A percentile compares a stretch with the other conserved stretches of the same genome.
phyloP scores from a whole-genome alignment of 2,797 vertebrate species.

The Crotalus adamanteus region DNA sequence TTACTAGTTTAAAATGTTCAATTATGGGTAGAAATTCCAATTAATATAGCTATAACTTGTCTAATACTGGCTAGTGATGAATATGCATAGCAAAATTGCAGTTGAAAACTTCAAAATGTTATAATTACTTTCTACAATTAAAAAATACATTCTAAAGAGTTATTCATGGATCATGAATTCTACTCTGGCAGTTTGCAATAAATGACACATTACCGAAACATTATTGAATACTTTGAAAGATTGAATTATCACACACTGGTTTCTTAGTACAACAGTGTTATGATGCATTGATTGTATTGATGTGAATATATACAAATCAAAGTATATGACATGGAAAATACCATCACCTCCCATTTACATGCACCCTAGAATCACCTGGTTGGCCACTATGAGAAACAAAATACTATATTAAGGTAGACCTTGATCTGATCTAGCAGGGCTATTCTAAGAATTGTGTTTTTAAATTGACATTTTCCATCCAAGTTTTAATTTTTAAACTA shows the following conservation, averaged over 20 bases:
- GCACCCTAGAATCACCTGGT: neutral
- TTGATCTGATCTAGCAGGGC: neutral
- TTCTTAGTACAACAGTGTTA: neutral
- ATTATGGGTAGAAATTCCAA: neutral
- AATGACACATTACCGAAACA: neutral
- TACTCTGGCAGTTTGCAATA: neutral
- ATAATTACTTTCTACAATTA: neutral
- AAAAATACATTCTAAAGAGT: neutral
- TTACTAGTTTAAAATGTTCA: neutral
- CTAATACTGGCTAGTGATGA: neutral
- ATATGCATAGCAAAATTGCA: neutral
- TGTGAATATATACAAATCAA: neutral
- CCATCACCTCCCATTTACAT: neutral
- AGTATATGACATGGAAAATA: neutral
- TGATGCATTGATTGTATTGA: neutral
- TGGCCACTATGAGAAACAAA: neutral
- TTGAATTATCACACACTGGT: neutral
- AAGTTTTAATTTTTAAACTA: neutral
- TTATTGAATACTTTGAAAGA: neutral
- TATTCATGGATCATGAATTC: neutral
- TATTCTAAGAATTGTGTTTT: neutral
- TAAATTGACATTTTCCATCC: neutral
- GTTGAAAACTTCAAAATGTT: neutral
- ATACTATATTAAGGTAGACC: neutral
- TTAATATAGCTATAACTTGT: neutral